phyloP scores from a whole-genome alignment of 2,797 vertebrate genomes.

The Neopelma chrysocephalum region DNA sequence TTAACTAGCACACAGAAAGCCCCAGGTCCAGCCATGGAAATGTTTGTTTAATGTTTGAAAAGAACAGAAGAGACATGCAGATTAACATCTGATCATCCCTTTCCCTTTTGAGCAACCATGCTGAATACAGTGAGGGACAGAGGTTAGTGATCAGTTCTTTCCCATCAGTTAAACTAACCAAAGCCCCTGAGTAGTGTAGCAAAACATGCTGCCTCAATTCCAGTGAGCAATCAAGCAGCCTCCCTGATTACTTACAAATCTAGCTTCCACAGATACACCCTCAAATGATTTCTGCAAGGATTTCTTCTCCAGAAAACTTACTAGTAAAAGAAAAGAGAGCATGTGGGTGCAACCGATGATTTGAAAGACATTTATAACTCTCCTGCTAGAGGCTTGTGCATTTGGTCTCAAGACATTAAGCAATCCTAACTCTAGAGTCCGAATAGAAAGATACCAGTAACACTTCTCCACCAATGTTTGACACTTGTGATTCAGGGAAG shows the following conservation, averaged over 20 bases:
- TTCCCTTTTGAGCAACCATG: not conserved
- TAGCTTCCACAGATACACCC: not conserved
- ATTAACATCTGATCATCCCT: not conserved
- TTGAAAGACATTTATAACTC: slow-evolving; percentile 19
- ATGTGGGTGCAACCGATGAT: not conserved
- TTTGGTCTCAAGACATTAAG: not conserved
- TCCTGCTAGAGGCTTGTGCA: not conserved
- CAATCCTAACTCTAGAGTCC: not conserved
- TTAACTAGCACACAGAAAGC: not conserved
- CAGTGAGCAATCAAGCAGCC: not conserved
- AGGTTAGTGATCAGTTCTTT: not conserved
- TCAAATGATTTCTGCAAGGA: not conserved
- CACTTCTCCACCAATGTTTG: not conserved
- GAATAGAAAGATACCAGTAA: not conserved
- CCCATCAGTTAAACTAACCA: not conserved
- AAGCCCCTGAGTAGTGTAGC: not conserved
- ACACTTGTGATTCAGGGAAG: not conserved
- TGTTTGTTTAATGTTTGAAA: not conserved
- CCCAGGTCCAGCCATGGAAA: not conserved
- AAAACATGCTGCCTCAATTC: rapidly evolving
- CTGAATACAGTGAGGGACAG: not conserved
- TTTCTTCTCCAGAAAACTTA: not conserved
- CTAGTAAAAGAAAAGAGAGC: not conserved
- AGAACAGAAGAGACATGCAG: not conserved
- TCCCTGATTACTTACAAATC: not conserved